These are phyloP conservation scores for Pocillopora verrucosa DNA, from an alignment of 64 coral and sea anemone species.

Conservation along the genomic window DNA sequence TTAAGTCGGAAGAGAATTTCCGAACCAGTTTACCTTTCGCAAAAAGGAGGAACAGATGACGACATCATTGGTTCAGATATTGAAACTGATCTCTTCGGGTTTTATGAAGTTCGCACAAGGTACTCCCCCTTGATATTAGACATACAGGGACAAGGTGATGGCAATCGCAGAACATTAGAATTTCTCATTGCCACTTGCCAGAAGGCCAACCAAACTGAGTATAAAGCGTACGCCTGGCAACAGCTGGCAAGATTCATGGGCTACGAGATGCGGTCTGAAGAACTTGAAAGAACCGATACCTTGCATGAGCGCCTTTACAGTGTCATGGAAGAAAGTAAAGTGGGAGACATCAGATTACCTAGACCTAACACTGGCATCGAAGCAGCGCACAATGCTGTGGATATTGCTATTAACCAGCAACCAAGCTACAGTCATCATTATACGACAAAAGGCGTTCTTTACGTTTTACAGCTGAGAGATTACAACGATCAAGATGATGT, in stretches of 20 bases:
- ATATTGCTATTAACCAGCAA: constrained; percentile 35
- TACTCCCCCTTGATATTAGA: constrained; percentile 48
- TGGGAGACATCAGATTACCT: background rate
- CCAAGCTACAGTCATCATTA: constrained; percentile 38
- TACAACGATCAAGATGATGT: background rate
- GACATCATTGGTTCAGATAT: background rate
- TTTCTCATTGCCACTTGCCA: constrained; percentile 19
- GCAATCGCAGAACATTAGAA: background rate
- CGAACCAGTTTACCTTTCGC: background rate
- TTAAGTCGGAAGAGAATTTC: constrained; percentile 37
- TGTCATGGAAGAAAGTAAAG: background rate
- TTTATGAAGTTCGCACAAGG: constrained; percentile 21
- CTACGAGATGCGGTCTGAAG: constrained; percentile 40
- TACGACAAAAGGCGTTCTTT: constrained; percentile 40
- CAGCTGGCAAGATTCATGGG: constrained; percentile 71
- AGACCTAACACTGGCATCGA: constrained; percentile 26
- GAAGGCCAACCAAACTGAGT: constrained; percentile 15
- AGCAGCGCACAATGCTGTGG: constrained; percentile 43
- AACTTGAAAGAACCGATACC: background rate
- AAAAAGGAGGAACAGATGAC: background rate
- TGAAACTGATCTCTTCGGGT: constrained; percentile 24
- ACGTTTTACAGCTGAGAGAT: constrained; percentile 19
- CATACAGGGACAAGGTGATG: background rate
- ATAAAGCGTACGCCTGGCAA: constrained; percentile 51
- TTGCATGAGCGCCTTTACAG: background rate